A percentile compares a stretch with the other conserved stretches of the same genome.
These are phyloP conservation scores for Monopterus albus DNA, from an alignment of 2,113 vertebrate genomes.

Conservation along the genomic window DNA sequence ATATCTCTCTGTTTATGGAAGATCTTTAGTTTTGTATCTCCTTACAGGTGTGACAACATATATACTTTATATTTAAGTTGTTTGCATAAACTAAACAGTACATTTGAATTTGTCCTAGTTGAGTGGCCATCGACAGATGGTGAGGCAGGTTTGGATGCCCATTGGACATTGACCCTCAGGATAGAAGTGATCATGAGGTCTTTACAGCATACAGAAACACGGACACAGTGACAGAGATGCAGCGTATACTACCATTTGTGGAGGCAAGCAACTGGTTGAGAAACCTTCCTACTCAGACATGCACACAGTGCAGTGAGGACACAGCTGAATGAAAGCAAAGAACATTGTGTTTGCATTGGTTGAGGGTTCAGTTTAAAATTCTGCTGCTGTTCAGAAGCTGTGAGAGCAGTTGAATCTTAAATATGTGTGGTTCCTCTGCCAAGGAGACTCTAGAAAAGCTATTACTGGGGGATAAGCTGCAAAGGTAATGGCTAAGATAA, in stretches of 20 bases:
- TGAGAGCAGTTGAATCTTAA: conserved; percentile 54
- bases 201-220: conserved; percentile 4
- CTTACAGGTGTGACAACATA: background rate
- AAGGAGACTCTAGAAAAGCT: conserved; percentile 28
- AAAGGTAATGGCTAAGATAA: conserved; percentile 42
- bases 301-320: background rate
- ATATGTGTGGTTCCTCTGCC: conserved; percentile 31
- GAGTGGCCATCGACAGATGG: conserved; percentile 65
- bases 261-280: background rate
- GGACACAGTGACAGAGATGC: background rate
- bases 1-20: background rate
- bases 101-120: conserved; percentile 34
- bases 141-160: conserved; percentile 36
- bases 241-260: background rate
- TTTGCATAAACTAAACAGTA: background rate
- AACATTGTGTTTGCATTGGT: conserved; percentile 3
- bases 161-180: conserved; percentile 54
- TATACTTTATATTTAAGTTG: background rate
- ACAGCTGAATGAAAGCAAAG: conserved; percentile 27
- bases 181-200: conserved; percentile 22
- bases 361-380: conserved; percentile 25
- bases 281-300: background rate
- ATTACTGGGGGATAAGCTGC: conserved; percentile 40
- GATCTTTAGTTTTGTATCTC: background rate
- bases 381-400: conserved; percentile 17